A percentile compares a stretch with the other conserved stretches of the same genome.
These are phyloP conservation scores for Helobdella robusta DNA, from an alignment of 2,888 invertebrate species.

Conservation along the genomic window DNA sequence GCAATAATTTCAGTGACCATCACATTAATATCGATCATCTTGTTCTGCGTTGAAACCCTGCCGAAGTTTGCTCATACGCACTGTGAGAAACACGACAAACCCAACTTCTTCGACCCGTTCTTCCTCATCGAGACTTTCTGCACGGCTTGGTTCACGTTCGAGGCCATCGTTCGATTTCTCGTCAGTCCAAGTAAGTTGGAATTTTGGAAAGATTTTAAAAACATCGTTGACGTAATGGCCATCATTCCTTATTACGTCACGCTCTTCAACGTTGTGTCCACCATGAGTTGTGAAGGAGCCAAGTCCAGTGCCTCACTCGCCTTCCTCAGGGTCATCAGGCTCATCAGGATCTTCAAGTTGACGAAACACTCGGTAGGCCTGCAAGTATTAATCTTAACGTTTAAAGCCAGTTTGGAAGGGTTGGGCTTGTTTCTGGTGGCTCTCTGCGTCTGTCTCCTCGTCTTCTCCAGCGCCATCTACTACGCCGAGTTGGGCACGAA, in stretches of 20 bases:
- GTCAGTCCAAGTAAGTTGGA: constrained; percentile 50
- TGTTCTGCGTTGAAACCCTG: constrained; percentile 48
- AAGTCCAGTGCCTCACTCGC: constrained; percentile 51
- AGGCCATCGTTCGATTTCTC: constrained; percentile 50
- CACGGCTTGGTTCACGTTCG: constrained; percentile 52
- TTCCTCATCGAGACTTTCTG: constrained; percentile 52
- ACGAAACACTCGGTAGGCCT: constrained; percentile 53
- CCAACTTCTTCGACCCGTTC: constrained; percentile 47
- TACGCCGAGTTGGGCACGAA: constrained; percentile 50
- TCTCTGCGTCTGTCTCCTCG: constrained; percentile 49
- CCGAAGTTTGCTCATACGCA: constrained; percentile 40
- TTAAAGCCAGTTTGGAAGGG: constrained; percentile 51
- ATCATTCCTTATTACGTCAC: constrained; percentile 53
- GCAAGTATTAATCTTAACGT: constrained; percentile 52
- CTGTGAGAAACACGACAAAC: constrained; percentile 40
- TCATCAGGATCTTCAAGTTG: constrained; percentile 51
- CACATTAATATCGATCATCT: constrained; percentile 46
- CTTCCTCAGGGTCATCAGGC: constrained; percentile 51
- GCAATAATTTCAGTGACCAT: constrained; percentile 46
- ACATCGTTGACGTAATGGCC: constrained; percentile 52
- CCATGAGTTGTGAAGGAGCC: constrained; percentile 45
- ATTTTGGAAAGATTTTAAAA: constrained; percentile 52
- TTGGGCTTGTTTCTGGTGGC: constrained; percentile 51
- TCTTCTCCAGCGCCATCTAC: constrained; percentile 53
- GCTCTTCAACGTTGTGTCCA: constrained; percentile 44